These are phyloP conservation scores for Chaetops frenatus DNA, from an alignment of 2,113 vertebrate genomes.

Conservation along the genomic window DNA sequence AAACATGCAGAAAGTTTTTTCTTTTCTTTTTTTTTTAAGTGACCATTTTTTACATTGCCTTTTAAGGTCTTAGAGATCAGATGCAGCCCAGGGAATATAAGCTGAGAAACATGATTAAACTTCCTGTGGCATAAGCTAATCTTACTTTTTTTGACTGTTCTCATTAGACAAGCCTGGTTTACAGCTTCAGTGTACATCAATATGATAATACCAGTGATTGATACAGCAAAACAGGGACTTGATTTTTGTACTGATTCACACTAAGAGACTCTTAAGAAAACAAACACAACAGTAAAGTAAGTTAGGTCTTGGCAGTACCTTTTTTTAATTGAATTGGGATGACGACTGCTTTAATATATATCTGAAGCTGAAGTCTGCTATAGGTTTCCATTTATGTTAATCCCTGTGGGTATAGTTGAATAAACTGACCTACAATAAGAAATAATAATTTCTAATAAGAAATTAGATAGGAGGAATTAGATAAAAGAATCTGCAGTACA, in stretches of 20 bases:
- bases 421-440: background rate
- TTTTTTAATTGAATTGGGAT: background rate
- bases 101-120: constrained; percentile 21
- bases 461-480: background rate
- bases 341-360: background rate
- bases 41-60: background rate
- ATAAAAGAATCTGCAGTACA: background rate
- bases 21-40: background rate
- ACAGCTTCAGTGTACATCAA: background rate
- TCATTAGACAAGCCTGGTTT: background rate
- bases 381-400: background rate
- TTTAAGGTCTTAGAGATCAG: constrained; percentile 29
- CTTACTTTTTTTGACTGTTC: background rate
- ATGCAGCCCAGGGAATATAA: background rate
- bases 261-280: background rate
- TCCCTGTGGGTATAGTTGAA: background rate
- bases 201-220: background rate
- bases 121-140: constrained; percentile 31
- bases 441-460: background rate
- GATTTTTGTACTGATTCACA: background rate
- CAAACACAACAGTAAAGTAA: background rate
- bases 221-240: background rate
- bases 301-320: background rate
- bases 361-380: background rate
- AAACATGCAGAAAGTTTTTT: background rate